Evolutionary conservation across 2,888 invertebrate species (phyloP), one percentile per base, ranked within the genome.

Genomic region (Drosophila macrospina): DNA sequence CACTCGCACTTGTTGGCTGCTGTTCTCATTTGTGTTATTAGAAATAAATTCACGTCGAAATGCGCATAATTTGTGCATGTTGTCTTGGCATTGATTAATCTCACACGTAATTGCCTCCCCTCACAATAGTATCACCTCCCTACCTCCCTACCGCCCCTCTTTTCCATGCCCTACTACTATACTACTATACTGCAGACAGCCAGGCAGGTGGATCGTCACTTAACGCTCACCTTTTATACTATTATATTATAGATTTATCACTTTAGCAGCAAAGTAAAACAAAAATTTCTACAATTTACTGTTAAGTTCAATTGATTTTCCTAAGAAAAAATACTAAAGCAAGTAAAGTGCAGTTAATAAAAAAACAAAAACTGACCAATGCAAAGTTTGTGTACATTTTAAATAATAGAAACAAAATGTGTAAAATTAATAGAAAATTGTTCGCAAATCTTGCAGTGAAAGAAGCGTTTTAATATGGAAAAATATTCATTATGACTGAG

Each of bases 81-180:
- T 83, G 69, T 87, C 82, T 61, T 87, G 83, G 83, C 83, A 83
- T 83, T 83, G 83, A 83, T 83, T 83, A 87, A 83, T 83, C 74
- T 85, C 77, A 61, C 82, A 79, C 86, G 79, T 83, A 85, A 87
- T 87, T 87, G 85, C 76, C 77, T 20, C 39, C 45, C 34, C 51
- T n/a, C 5, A 26, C 55, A 39, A 54, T 5, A 44, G 39, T 32
- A 20, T 10, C 26, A 13, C 28, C 20, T n/a, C n/a, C n/a, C n/a
- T n/a, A n/a, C n/a, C n/a, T n/a, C n/a, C n/a, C n/a, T n/a, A n/a
- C n/a, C n/a, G n/a, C n/a, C n/a, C 20, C 4, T 26, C 37, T 4
- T 7, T 13, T 0, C 2, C 5, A n/a, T 24, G 26, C 30, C 34
- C 44, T 30, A 32, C n/a, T n/a, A n/a, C n/a, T n/a, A n/a, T n/a